These are phyloP conservation scores for Apis florea DNA, from an alignment of 1,140 invertebrate species.

Conservation along the genomic window DNA sequence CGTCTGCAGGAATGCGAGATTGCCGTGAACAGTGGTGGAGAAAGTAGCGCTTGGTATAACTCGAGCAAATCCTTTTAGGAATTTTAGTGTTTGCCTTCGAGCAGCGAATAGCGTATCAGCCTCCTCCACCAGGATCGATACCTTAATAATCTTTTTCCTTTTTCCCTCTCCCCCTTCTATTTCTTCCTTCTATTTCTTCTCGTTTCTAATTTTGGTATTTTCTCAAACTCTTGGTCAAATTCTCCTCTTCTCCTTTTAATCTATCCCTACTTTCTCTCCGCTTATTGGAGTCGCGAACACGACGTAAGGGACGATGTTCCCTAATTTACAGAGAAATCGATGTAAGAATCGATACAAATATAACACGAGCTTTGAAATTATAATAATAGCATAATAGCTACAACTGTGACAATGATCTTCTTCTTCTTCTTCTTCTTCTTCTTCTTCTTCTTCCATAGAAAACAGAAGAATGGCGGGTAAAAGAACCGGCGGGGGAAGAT, in stretches of 20 bases:
- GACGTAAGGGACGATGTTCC: too few relatives aligned
- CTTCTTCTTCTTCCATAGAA: too few relatives aligned
- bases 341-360: too few relatives aligned
- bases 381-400: too few relatives aligned
- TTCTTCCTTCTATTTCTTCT: too few relatives aligned
- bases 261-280: background rate
- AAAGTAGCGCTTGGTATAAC: background rate
- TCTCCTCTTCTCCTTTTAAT: background rate
- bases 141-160: background rate
- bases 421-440: too few relatives aligned
- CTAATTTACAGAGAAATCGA: too few relatives aligned
- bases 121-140: background rate
- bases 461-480: too few relatives aligned
- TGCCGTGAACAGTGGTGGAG: background rate
- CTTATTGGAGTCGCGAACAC: background rate
- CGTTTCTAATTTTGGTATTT: background rate
- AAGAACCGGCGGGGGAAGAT: too few relatives aligned
- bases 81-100: conserved; percentile 4
- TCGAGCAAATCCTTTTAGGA: background rate
- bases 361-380: too few relatives aligned
- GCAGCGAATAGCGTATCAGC: background rate
- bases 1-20: conserved; percentile 40
- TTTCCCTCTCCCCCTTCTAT: background rate
- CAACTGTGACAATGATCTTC: too few relatives aligned
- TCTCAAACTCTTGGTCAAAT: background rate